Evolutionary conservation across 2,888 invertebrate species (phyloP), one percentile per base, ranked within the genome.

Genomic region (Baronia brevicornis): DNA sequence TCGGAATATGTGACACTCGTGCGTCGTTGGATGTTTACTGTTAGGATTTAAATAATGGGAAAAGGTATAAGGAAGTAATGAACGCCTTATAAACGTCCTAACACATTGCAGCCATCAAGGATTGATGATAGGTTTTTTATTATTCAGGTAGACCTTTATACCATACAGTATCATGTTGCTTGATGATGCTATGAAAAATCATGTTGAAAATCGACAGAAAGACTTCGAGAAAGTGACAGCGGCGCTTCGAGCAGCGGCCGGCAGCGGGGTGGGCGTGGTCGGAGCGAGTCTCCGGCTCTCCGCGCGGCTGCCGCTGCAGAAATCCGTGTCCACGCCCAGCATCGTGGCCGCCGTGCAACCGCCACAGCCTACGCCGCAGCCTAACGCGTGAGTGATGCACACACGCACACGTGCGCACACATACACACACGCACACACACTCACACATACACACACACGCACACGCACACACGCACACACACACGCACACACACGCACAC

Each of bases 311-410:
- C 93, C 94, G 35, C 85, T 95, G 29, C 95, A 95, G 77, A 95
- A 95, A 82, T 94, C 94, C 28, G 91, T 95, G 36, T 95, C 95
- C 8, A 95, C 95, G 29, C 95, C 95, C 28, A 94, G 94, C 46
- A 95, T 95, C 41, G 91, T 94, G 28, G 92, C 92, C 15, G 82
- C 82, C 1, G 67, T 74, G 5, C 71, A 71, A 41, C 77, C 77
- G 31, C 60, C 67, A 35, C 73, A 63, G 40, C 78, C 75, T 14
- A 62, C 62, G 37, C 70, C 73, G 18, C 57, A 60, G 4, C 44
- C 58, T 18, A 64, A 65, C 37, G 61, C 64, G 74, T 74, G 50
- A 73, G 84, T 72, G 10, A 9, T 15, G 11, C n/a, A n/a, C 12
- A n/a, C 23, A 17, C 8, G 8, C 19, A 5, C 20, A n/a, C 13